Percentiles rank a stretch among this genome's conserved stretches.
These are phyloP conservation scores for Mus spretus DNA, from an alignment of 2,797 vertebrate species.

Conservation along the genomic window DNA sequence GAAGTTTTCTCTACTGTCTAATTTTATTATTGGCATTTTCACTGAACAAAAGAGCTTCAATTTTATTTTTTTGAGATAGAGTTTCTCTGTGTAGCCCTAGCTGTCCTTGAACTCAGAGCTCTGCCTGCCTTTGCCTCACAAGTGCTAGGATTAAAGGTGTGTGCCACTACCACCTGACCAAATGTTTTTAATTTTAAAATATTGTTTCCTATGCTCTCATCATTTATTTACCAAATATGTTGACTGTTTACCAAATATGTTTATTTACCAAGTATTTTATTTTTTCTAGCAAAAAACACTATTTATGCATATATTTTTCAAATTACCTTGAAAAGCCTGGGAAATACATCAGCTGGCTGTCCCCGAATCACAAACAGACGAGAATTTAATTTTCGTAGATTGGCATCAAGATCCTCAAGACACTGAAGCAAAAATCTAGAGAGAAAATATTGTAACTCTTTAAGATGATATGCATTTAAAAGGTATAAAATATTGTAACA, in stretches of 20 bases:
- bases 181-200: not conserved
- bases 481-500: constrained; percentile 52
- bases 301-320: constrained; percentile 21
- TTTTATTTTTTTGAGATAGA: not conserved
- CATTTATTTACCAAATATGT: not conserved
- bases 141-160: not conserved
- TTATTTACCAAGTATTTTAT: constrained; percentile 25
- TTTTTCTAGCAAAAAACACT: constrained; percentile 57
- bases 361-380: constrained; percentile 97
- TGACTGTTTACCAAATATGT: not conserved
- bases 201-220: not conserved
- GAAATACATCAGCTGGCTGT: constrained; percentile 98
- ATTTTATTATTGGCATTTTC: constrained; percentile 44
- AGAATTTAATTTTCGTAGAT: constrained; percentile 96
- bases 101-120: not conserved
- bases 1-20: constrained; percentile 26
- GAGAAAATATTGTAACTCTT: constrained; percentile 58
- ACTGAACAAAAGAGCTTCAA: constrained; percentile 9
- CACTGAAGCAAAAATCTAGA: constrained; percentile 96
- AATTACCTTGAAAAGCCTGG: constrained; percentile 96
- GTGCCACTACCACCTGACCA: not conserved
- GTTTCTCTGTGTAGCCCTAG: not conserved
- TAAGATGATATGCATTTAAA: constrained; percentile 51
- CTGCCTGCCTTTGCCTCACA: not conserved
- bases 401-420: constrained; percentile 96